Evolutionary conservation across 1,140 invertebrate species (phyloP).

Genomic region (Drosophila prosaltans): DNA sequence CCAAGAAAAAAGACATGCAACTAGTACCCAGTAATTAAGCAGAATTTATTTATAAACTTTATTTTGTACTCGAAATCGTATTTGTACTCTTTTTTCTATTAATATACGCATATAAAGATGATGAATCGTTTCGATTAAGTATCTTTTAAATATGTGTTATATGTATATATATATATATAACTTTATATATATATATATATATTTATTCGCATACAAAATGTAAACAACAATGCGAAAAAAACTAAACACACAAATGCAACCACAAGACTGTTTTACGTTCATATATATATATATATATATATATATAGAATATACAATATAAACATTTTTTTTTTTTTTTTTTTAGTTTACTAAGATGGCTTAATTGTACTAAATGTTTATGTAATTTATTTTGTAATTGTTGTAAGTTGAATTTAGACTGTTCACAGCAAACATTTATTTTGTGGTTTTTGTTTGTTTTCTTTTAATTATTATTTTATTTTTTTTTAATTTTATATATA

Average conservation of each 20-base stretch:
- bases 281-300: background rate
- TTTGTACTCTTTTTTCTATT: conserved; percentile 18
- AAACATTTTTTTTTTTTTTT: conserved; percentile 37
- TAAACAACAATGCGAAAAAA: conserved; percentile 67
- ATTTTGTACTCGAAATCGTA: conserved; percentile 44
- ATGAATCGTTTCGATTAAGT: too few species aligned
- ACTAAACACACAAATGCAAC: conserved; percentile 83
- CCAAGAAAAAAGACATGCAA: conserved; percentile 71
- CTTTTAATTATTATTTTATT: conserved; percentile 43
- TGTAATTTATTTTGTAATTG: conserved; percentile 55
- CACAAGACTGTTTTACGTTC: conserved; percentile 80
- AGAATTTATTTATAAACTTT: conserved; percentile 64
- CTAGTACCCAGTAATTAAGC: conserved; percentile 77
- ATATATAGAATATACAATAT: background rate
- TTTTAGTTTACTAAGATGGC: conserved; percentile 28
- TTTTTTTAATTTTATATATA: conserved; percentile 30
- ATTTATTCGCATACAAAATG: conserved; percentile 49
- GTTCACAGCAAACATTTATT: conserved; percentile 20
- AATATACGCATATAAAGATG: background rate
- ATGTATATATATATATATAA: too few species aligned
- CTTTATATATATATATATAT: conserved; percentile 11
- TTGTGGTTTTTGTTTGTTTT: conserved; percentile 46
- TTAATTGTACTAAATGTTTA: conserved; percentile 39
- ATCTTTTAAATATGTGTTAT: too few species aligned
- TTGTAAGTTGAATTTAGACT: conserved; percentile 32